Evolutionary conservation across 2,113 vertebrate species (phyloP).

Genomic region (Symphodus melops): DNA sequence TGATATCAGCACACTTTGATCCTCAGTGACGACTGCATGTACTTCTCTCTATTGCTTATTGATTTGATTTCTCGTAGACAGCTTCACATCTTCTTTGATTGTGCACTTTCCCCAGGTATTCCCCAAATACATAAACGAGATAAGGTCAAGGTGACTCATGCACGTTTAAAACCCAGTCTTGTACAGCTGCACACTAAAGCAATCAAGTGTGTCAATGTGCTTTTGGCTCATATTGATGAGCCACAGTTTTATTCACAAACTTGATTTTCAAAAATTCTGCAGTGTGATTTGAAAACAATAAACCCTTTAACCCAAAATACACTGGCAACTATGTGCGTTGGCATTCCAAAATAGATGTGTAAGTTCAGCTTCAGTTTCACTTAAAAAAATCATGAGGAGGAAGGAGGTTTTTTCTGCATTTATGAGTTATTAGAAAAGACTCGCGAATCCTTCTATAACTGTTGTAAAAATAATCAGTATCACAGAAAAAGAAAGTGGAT

Average conservation of each 20-base stretch:
- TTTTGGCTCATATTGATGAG: neutral
- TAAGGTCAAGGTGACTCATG: neutral
- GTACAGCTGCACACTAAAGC: neutral
- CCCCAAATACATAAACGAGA: neutral
- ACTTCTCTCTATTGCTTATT: conserved; percentile 51
- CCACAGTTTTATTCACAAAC: neutral
- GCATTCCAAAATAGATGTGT: neutral
- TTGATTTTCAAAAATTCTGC: neutral
- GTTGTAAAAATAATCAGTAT: too few relatives aligned
- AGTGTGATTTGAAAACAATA: neutral
- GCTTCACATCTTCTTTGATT: neutral
- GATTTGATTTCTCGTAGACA: conserved; percentile 44
- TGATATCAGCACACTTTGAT: conserved; percentile 50
- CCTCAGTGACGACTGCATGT: conserved; percentile 30
- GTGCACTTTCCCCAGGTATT: neutral
- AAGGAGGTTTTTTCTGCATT: too few relatives aligned
- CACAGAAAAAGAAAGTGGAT: too few relatives aligned
- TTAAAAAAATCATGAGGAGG: too few relatives aligned
- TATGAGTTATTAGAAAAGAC: neutral
- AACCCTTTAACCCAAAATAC: too few relatives aligned
- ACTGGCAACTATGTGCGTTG: neutral
- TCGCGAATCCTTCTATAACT: too few relatives aligned
- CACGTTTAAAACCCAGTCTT: neutral
- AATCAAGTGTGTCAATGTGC: too few relatives aligned
- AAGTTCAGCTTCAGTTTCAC: too few relatives aligned